Percentiles rank a stretch among this genome's conserved stretches.
phyloP scores from a whole-genome alignment of 2,888 invertebrate species.

The Platycheirus rosarum region DNA sequence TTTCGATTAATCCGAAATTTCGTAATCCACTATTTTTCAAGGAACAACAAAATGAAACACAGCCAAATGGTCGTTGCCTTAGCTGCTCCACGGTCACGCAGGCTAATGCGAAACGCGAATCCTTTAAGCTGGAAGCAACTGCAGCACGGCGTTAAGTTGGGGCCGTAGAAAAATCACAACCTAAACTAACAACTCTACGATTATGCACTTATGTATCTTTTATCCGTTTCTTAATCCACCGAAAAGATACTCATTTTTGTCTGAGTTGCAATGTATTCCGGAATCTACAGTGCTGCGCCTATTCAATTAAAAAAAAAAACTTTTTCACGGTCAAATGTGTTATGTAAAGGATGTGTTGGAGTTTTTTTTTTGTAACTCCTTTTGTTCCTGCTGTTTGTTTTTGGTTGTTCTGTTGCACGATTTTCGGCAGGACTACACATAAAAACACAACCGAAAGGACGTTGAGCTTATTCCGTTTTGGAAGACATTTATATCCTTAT shows the following conservation, averaged over 20 bases:
- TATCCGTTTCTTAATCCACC: not conserved
- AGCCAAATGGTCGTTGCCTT: slow-evolving; percentile 78
- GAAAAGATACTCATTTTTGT: slow-evolving; percentile 5
- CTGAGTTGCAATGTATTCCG: slow-evolving; percentile 2
- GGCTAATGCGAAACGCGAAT: slow-evolving; percentile 43
- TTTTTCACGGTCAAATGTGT: slow-evolving; percentile 70
- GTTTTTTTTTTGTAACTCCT: not conserved
- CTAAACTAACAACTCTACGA: not conserved
- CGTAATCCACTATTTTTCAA: slow-evolving; percentile 79
- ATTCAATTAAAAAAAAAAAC: slow-evolving; percentile 35
- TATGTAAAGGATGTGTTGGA: slow-evolving; percentile 62
- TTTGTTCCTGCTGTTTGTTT: slow-evolving; percentile 55
- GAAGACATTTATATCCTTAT: slow-evolving; percentile 4
- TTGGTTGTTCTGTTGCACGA: slow-evolving; percentile 60
- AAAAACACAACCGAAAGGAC: slow-evolving; percentile 59
- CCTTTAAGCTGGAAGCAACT: slow-evolving; percentile 4
- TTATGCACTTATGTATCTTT: slow-evolving; percentile 17
- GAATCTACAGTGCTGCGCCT: slow-evolving; percentile 11
- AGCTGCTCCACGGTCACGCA: slow-evolving; percentile 76
- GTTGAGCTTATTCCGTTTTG: slow-evolving; percentile 42
- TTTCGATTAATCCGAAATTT: slow-evolving; percentile 80
- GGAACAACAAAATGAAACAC: slow-evolving; percentile 80
- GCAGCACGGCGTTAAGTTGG: too few species aligned
- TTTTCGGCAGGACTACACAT: slow-evolving; percentile 51
- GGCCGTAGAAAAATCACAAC: too few species aligned